These are phyloP conservation scores for Coracopsis vasa DNA, from an alignment of 2,113 vertebrate genomes.

Conservation along the genomic window DNA sequence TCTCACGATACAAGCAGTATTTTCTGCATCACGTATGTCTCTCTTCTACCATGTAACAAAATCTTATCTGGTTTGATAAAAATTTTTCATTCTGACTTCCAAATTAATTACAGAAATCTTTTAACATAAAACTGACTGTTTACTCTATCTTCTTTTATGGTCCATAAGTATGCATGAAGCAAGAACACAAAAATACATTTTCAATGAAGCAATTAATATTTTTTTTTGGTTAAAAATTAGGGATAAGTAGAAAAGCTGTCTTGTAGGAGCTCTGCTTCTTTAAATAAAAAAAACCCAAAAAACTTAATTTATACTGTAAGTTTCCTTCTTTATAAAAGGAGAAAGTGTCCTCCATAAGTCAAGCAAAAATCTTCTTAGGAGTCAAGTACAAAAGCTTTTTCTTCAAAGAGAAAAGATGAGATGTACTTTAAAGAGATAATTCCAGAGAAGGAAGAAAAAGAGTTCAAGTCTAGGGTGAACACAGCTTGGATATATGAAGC, in stretches of 20 bases:
- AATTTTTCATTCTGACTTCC: neutral
- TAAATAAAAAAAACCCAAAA: neutral
- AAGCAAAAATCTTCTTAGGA: neutral
- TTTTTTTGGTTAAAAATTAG: neutral
- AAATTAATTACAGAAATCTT: neutral
- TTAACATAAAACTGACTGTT: neutral
- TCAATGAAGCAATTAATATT: neutral
- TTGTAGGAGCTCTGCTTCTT: neutral
- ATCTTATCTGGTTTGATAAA: neutral
- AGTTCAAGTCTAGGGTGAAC: neutral
- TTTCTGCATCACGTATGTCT: neutral
- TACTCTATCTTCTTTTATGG: neutral
- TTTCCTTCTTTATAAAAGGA: neutral
- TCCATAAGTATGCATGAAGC: neutral
- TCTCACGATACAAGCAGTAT: neutral
- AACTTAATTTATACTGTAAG: neutral
- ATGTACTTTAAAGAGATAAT: neutral
- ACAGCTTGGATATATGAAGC: neutral
- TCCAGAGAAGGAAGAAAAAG: neutral
- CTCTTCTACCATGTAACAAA: rapidly evolving
- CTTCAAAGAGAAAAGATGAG: neutral
- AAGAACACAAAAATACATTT: neutral
- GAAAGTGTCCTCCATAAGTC: neutral
- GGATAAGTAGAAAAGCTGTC: neutral
- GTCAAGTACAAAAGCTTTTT: neutral